A percentile compares a stretch with the other conserved stretches of the same genome.
These are phyloP conservation scores for Napeogenes sylphis DNA, from an alignment of 2,888 invertebrate species.

Conservation along the genomic window DNA sequence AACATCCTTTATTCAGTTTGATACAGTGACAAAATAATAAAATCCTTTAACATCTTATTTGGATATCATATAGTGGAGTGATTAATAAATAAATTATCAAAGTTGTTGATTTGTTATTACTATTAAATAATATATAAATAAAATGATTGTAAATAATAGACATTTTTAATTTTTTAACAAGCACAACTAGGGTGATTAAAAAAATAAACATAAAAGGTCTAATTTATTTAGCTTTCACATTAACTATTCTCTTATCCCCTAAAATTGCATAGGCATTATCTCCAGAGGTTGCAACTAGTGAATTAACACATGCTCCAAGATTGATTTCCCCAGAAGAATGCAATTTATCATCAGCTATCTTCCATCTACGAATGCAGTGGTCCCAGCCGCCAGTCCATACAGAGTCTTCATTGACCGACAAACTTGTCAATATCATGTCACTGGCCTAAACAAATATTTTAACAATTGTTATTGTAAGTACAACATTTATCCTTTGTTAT, in stretches of 20 bases:
- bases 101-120: too few species aligned
- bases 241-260: conserved; percentile 51
- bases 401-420: conserved; percentile 59
- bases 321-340: conserved; percentile 56
- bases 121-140: too few species aligned
- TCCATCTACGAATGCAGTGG: conserved; percentile 70
- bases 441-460: conserved; percentile 49
- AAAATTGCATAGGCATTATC: conserved; percentile 49
- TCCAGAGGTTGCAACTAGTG: conserved; percentile 42
- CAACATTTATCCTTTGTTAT: not conserved
- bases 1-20: not conserved
- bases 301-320: conserved; percentile 60
- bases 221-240: conserved; percentile 36
- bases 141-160: too few species aligned
- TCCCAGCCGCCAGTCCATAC: conserved; percentile 79
- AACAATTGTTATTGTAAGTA: not conserved
- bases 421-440: conserved; percentile 71
- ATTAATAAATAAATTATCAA: too few species aligned
- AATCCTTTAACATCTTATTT: too few species aligned
- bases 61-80: too few species aligned
- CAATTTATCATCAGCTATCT: conserved; percentile 51
- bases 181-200: not conserved
- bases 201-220: not conserved
- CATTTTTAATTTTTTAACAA: not conserved
- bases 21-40: too few species aligned